Evolutionary conservation across 2,113 vertebrate species (phyloP), one percentile per base, ranked within the genome.

Genomic region (Colinus virginianus): DNA sequence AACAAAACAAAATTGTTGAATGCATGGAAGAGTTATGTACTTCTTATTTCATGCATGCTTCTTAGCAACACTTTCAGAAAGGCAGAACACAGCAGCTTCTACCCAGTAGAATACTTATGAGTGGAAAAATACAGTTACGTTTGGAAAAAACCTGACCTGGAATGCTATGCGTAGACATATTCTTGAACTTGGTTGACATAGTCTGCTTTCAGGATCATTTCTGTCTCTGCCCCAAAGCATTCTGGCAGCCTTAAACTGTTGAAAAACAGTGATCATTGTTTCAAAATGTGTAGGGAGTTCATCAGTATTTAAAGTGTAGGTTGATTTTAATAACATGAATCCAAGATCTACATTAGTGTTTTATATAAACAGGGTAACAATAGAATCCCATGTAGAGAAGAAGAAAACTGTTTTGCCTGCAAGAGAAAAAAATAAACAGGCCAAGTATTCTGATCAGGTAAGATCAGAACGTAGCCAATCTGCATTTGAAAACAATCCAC

Each of bases 221-320:
- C 49, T 92, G 28, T 66, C 75, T 67, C 42, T 20, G 58, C 1
- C 51, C 64, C 56, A 76, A 63, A 84, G 48, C 66, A 86, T 69
- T 53, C 38, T 91, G 72, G 76, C 80, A 87, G 96, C 93, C 94
- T 95, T 97, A 96, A 94, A 83, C 66, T 87, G 82, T 66, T 83
- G 51, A 84, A 85, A 83, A 92, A 38, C 66, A 61, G 71, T 64
- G 18, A 75, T 53, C 3, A 9, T 90, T 64, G 25, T 85, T 94
- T 89, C 68, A 71, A 69, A 92, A 66, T n/a, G 13, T 68, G 87
- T 64, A 38, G 49, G 48, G 36, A 80, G 23, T 40, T 75, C 40
- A 21, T 71, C 75, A 68, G 32, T 63, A 20, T 70, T 72, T 46
- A 53, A 84, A 56, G 28, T 66, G 28, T 21, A 48, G 1, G 3